These are phyloP conservation scores for Crocodylus rhombifer DNA, from an alignment of 2,797 vertebrate species.

Conservation along the genomic window DNA sequence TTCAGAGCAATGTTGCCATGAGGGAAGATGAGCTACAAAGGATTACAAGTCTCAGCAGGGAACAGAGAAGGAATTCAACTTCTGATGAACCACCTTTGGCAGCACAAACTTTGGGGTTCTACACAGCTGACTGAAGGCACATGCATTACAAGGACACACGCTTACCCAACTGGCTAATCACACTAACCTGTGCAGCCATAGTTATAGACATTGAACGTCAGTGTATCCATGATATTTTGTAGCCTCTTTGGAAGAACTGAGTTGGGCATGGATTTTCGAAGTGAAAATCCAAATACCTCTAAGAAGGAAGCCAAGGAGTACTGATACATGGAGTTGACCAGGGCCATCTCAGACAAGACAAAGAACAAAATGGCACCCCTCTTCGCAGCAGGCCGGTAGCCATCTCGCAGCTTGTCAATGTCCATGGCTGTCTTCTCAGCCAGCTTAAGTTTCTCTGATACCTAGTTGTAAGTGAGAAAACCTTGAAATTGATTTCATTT, in stretches of 20 bases:
- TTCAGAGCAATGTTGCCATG: background rate
- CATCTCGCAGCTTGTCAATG: constrained; percentile 92
- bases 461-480: constrained; percentile 78
- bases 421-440: constrained; percentile 88
- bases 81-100: background rate
- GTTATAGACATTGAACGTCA: constrained; percentile 94
- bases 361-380: constrained; percentile 95
- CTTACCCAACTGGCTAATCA: background rate
- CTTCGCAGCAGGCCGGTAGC: constrained; percentile 93
- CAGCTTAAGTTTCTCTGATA: constrained; percentile 92
- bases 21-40: background rate
- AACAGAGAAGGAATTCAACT: background rate
- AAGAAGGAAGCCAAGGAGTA: constrained; percentile 94
- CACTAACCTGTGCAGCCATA: constrained; percentile 93
- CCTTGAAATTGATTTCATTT: background rate
- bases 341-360: constrained; percentile 93
- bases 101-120: background rate
- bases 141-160: background rate
- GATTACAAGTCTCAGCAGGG: background rate
- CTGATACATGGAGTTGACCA: constrained; percentile 97
- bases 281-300: constrained; percentile 90
- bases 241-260: constrained; percentile 86
- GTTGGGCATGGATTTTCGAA: constrained; percentile 89
- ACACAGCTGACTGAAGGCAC: background rate
- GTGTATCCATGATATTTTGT: constrained; percentile 89